Conservation (phyloP, 2,797 vertebrate species). For the Bovichtus diacanthus region DNA sequence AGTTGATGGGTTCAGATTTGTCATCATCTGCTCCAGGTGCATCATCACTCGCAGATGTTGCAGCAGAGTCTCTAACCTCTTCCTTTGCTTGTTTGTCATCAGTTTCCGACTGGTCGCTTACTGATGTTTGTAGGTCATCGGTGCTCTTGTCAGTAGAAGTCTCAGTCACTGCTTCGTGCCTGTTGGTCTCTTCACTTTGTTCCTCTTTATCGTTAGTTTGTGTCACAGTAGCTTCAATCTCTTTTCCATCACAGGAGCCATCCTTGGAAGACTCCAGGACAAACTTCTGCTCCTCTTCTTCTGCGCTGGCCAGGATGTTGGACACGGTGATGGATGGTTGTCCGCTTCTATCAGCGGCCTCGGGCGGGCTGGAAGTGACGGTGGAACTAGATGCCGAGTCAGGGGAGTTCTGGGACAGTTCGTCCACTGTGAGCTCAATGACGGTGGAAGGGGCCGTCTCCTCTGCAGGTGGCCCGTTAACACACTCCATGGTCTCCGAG, state of each 20-base stretch:
- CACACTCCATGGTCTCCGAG: slow-evolving; percentile 64
- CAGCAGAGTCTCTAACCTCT: slow-evolving; percentile 18
- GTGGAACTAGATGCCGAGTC: slow-evolving; percentile 49
- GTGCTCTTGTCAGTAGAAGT: slow-evolving; percentile 3
- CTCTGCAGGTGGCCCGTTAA: slow-evolving; percentile 68
- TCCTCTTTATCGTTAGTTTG: slow-evolving; percentile 26
- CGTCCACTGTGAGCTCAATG: slow-evolving; percentile 82
- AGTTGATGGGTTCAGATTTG: slow-evolving; percentile 33
- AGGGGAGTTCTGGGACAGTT: slow-evolving; percentile 48
- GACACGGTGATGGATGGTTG: slow-evolving; percentile 71
- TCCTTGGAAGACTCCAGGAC: slow-evolving; percentile 36
- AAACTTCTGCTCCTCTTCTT: slow-evolving; percentile 55
- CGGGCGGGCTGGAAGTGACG: slow-evolving; percentile 42
- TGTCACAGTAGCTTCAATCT: slow-evolving; percentile 17
- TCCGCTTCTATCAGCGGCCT: slow-evolving; percentile 43
- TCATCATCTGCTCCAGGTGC: slow-evolving; percentile 33
- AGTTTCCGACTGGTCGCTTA: slow-evolving; percentile 8
- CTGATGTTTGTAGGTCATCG: neutral
- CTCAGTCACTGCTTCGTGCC: slow-evolving; percentile 33
- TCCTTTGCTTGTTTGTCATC: slow-evolving; percentile 29
- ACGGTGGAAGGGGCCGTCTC: slow-evolving; percentile 83
- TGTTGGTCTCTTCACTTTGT: slow-evolving; percentile 12
- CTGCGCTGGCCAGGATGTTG: slow-evolving; percentile 76
- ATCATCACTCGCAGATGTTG: slow-evolving; percentile 27
- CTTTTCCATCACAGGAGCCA: slow-evolving; percentile 19